phyloP scores from a whole-genome alignment of 2,113 vertebrate species.

The Sakesphorus luctuosus region DNA sequence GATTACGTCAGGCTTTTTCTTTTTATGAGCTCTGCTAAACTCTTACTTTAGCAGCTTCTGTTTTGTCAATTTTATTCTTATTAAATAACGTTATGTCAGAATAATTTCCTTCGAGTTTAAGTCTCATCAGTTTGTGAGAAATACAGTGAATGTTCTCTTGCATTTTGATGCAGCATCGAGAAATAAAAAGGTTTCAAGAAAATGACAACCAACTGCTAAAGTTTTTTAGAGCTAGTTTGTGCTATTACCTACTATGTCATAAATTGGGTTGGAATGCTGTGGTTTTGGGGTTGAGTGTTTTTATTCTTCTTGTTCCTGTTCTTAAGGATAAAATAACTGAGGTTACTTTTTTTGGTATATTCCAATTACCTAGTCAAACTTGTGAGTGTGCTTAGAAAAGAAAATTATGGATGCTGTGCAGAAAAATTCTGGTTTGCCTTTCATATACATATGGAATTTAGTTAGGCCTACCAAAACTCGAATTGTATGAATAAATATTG shows the following conservation, averaged over 20 bases:
- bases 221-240: background rate
- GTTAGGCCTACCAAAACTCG: background rate
- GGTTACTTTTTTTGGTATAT: background rate
- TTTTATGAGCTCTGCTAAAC: background rate
- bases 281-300: background rate
- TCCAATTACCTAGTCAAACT: background rate
- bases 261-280: background rate
- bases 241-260: background rate
- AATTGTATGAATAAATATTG: background rate
- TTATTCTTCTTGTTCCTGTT: background rate
- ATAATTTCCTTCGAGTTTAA: background rate
- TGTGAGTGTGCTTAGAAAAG: background rate
- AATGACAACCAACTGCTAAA: background rate
- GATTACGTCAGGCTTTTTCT: background rate
- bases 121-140: background rate
- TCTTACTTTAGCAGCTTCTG: background rate
- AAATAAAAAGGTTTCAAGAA: constrained; percentile 11
- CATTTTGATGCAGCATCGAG: background rate
- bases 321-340: background rate
- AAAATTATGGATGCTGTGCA: background rate
- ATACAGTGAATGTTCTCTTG: background rate
- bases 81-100: background rate
- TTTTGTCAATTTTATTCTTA: background rate
- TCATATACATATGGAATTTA: background rate
- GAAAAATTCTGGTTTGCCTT: background rate